Base-by-base conservation (phyloP, 1,140 invertebrate species). In the Drosophila melanogaster region DNA sequence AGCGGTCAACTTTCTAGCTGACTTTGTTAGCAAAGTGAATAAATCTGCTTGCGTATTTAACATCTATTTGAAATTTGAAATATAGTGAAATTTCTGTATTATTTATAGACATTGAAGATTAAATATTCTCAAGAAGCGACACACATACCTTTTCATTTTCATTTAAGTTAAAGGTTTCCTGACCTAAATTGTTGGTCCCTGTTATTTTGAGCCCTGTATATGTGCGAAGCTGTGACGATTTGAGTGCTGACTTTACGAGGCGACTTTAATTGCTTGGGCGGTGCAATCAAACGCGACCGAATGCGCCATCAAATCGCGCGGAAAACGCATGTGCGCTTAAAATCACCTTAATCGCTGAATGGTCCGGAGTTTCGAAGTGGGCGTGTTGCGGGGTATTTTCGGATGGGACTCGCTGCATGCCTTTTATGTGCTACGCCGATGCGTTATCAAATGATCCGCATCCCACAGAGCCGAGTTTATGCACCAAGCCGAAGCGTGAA, bases 221-320 rank as follows among this genome's bases (percentile, higher is more conserved):
- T 38, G 15, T 6, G 24, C 24, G 57, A 35, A 19, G 30, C 57
- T 54, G 54, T 47, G 50, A 49, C 58, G 60, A 55, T 75, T 62
- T 61, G 69, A 74, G 61, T 64, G 41, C 47, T 37, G 61, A 66
- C 71, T 67, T 76, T 66, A 76, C 49, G 74, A 72, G 79, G 70
- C 69, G 58, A 87, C 65, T 86, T 86, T 86, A 86, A 86, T 86
- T 86, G 83, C 83, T 74, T 47, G 59, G 65, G 50, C 61, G 47
- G 40, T 41, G 73, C 78, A 86, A 85, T 86, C 81, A 86, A 86
- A 85, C 57, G 71, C 67, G 73, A 61, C 77, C 74, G 79, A 85
- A 86, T 81, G 81, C 81, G 74, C 67, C 60, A 85, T 81, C 81
- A 85, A 85, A 86, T 85, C 81, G 81, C 74, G 73, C 69, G 74